Evolutionary conservation across 2,113 vertebrate species (phyloP).

Genomic region (Australoheros scitulus): DNA sequence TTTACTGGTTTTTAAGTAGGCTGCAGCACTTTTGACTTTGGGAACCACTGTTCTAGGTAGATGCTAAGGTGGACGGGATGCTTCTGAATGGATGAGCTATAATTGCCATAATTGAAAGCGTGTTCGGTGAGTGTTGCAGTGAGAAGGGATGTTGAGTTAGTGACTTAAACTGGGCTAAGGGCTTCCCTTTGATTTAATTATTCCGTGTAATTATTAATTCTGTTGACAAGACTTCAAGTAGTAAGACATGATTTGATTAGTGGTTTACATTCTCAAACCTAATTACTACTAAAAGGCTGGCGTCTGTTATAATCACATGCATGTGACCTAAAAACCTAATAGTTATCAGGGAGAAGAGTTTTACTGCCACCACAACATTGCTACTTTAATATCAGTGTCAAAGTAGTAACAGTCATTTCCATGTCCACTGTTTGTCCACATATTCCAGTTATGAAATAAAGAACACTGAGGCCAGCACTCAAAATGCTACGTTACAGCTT

Average conservation of each 20-base stretch:
- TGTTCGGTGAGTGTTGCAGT: background rate
- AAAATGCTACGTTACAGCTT: background rate
- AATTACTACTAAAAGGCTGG: constrained; percentile 32
- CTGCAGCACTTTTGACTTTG: too few species aligned
- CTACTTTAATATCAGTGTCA: background rate
- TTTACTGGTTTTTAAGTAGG: too few species aligned
- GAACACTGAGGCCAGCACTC: background rate
- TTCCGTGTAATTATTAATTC: constrained; percentile 43
- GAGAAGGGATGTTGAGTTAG: background rate
- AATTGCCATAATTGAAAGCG: background rate
- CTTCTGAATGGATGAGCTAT: background rate
- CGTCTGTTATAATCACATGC: constrained; percentile 21
- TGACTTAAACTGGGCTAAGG: background rate
- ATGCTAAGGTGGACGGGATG: background rate
- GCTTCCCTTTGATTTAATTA: constrained; percentile 20
- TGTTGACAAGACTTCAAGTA: constrained; percentile 19
- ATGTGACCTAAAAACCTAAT: constrained; percentile 1
- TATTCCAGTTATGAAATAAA: background rate
- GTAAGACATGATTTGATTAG: constrained; percentile 22
- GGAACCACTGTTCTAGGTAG: too few species aligned
- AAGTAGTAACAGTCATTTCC: background rate
- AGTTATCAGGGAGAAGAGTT: background rate
- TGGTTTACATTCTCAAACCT: constrained; percentile 25
- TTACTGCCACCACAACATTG: background rate
- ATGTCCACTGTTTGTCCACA: background rate